Evolutionary conservation across 2,888 invertebrate genomes (phyloP), one percentile per base, ranked within the genome.

Genomic region (Magallana nippona): DNA sequence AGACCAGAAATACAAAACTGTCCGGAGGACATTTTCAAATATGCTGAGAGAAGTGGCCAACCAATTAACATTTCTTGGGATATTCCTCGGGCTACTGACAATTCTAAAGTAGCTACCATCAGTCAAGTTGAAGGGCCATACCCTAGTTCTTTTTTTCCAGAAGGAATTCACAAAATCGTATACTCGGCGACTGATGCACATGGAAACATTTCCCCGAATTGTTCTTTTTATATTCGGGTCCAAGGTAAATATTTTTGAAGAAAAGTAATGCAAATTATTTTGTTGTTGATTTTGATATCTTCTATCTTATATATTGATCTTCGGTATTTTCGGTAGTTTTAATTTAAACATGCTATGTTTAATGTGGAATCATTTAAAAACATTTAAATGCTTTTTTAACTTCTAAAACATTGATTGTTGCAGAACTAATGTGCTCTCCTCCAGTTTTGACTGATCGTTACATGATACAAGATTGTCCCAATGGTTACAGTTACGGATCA

Each of bases 191-290:
- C 10, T 17, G 85, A 85, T 57, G 55, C 27, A 15, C 19, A 55
- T 0, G 82, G 82, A 19, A 85, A 85, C 44, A 55, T 17, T 57
- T 81, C 85, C 19, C 85, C 85, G 1, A 22, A 78, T 1, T 85
- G 85, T 19, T 79, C 81, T 22, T 85, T 85, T 60, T 83, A 71
- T 57, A 57, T 85, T 1, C 5, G 32, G 3, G 83, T 85, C 60
- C 55, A 83, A 82, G 57, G 85, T 85, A 82, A 71, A 22, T 60
- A 44, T 22, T 17, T 11, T 22, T 19, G 19, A 5, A 10, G 10
- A 10, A 3, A 62, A n/a, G 1, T 19, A 27, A 1, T 27, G 27
- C 27, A 27, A 27, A 27, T 27, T 27, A 1, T 27, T 1, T 27
- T 44, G 32, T 44, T 44, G 2, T 44, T 44, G 32, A 2, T 3